These are phyloP conservation scores for Norana najaformis DNA, from an alignment of 2,888 invertebrate genomes.

Conservation along the genomic window DNA sequence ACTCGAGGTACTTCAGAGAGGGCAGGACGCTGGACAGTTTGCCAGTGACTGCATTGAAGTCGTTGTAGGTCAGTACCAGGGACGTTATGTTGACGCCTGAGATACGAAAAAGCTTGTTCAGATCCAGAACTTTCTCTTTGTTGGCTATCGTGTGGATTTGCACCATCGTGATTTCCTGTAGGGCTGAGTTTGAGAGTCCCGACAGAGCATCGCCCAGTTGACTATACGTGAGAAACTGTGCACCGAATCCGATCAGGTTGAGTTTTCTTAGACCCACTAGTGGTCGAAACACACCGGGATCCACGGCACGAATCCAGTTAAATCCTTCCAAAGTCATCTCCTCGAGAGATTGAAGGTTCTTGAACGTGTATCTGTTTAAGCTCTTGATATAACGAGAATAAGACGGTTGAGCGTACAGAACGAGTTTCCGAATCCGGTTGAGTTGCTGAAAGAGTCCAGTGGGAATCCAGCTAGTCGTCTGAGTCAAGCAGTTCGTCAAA, in stretches of 20 bases:
- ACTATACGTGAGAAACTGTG: constrained; percentile 14
- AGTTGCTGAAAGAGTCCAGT: not conserved
- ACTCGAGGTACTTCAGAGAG: not conserved
- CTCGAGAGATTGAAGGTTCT: not conserved
- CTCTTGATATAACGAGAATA: not conserved
- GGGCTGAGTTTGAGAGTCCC: constrained; percentile 10
- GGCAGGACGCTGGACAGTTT: not conserved
- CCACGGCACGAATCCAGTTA: not conserved
- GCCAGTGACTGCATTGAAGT: not conserved
- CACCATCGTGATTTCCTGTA: not conserved
- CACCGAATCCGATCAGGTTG: not conserved
- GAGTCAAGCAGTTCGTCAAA: not conserved
- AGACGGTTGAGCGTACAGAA: not conserved
- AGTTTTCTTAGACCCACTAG: not conserved
- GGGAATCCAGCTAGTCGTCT: not conserved
- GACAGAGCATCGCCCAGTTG: not conserved
- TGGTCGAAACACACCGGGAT: not conserved
- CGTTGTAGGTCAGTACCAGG: not conserved
- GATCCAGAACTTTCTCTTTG: not conserved
- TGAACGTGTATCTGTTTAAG: not conserved
- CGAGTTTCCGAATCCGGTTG: not conserved
- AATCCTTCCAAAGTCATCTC: not conserved
- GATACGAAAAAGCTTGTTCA: not conserved
- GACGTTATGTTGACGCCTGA: not conserved
- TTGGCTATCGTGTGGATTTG: not conserved